These are phyloP conservation scores for Trachymyrmex cornetzi DNA, from an alignment of 1,140 invertebrate species.

Conservation along the genomic window DNA sequence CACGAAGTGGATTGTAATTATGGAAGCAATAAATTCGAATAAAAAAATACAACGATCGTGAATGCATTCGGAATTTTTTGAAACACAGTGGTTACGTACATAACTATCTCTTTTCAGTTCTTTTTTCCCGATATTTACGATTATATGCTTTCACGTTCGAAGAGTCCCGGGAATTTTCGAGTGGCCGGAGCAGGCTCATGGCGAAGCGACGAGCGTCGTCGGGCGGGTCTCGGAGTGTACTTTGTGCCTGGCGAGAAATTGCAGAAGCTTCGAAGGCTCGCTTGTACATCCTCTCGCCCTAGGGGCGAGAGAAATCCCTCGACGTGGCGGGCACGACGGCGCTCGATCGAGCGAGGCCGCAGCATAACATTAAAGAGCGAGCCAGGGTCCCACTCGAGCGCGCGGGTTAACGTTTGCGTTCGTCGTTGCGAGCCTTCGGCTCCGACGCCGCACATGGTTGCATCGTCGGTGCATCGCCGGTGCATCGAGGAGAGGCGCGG, in stretches of 20 bases:
- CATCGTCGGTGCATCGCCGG: conserved; percentile 47
- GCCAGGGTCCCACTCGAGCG: not conserved
- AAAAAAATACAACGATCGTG: not conserved
- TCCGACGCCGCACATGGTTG: conserved; percentile 13
- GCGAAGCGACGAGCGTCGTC: conserved; percentile 22
- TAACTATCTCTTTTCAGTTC: not conserved
- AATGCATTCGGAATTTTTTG: conserved; percentile 16
- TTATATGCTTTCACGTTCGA: not conserved
- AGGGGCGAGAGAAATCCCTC: conserved; percentile 65
- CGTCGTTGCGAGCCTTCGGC: conserved; percentile 37
- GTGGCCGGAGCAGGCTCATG: not conserved
- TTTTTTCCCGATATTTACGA: not conserved
- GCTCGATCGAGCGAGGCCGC: conserved; percentile 64
- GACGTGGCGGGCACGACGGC: conserved; percentile 27
- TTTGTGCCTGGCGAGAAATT: conserved; percentile 65
- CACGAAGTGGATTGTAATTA: conserved; percentile 19
- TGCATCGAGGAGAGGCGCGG: conserved; percentile 6
- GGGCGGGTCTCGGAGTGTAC: conserved; percentile 45
- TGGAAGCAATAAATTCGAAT: not conserved
- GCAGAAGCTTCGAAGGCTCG: conserved; percentile 56
- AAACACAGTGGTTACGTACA: conserved; percentile 20
- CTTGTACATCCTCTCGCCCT: conserved; percentile 52
- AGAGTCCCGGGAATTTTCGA: conserved; percentile 19
- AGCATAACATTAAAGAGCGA: conserved; percentile 66
- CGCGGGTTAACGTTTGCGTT: conserved; percentile 51